Percentiles rank a stretch among this genome's conserved stretches.
phyloP scores from a whole-genome alignment of 2,113 vertebrate species.

The Passer montanus region DNA sequence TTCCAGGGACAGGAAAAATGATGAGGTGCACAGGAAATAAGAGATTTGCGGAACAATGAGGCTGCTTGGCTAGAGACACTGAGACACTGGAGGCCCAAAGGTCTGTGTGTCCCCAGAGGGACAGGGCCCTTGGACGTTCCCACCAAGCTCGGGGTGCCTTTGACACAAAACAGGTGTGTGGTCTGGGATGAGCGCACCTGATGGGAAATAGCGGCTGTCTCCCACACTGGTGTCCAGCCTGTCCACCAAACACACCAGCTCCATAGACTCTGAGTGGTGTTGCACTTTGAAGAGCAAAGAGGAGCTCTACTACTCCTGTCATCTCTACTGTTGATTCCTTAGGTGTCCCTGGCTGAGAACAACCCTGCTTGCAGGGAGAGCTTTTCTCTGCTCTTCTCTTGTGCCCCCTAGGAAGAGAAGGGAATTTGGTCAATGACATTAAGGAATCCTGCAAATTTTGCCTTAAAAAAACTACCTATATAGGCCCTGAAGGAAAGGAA shows the following conservation, averaged over 20 bases:
- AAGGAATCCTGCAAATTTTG: background rate
- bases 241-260: background rate
- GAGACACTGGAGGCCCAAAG: background rate
- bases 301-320: background rate
- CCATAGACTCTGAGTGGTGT: background rate
- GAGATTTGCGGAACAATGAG: background rate
- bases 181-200: background rate
- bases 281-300: background rate
- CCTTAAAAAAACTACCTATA: background rate
- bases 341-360: background rate
- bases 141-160: background rate
- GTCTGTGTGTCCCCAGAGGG: fast-evolving
- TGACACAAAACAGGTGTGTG: background rate
- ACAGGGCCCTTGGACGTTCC: background rate
- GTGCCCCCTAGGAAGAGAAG: background rate
- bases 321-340: background rate
- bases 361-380: background rate
- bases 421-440: background rate
- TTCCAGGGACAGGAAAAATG: background rate
- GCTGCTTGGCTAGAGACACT: background rate
- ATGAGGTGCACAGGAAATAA: background rate
- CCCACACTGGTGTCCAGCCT: background rate
- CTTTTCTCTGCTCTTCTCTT: background rate
- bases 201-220: background rate
- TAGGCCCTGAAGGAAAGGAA: background rate